phyloP scores from a whole-genome alignment of 2,888 invertebrate species.

The Lasioglossum malachurum region DNA sequence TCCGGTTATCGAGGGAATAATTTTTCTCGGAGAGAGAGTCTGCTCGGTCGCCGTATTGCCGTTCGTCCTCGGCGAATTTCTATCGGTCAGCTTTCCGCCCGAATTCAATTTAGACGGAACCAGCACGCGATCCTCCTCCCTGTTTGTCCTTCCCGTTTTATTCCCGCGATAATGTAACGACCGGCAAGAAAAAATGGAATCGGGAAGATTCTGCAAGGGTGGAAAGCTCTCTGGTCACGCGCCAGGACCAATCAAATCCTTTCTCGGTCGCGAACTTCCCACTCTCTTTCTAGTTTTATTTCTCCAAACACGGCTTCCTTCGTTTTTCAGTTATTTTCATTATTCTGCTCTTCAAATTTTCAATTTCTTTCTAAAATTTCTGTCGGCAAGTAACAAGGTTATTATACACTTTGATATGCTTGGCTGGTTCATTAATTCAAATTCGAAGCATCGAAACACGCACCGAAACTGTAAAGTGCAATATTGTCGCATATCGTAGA shows the following conservation, averaged over 20 bases:
- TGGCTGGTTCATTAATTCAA: too few relatives aligned
- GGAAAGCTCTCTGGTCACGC: neutral
- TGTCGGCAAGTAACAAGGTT: too few relatives aligned
- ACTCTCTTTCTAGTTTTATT: neutral
- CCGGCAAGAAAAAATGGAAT: neutral
- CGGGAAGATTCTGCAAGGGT: neutral
- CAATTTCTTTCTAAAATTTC: neutral
- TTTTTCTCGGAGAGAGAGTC: slow-evolving; percentile 20
- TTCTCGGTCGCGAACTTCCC: neutral
- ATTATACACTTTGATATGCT: too few relatives aligned
- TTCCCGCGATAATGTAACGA: neutral
- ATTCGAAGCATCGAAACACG: neutral
- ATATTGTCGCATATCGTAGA: too few relatives aligned
- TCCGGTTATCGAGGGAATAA: slow-evolving; percentile 23
- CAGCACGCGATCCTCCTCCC: slow-evolving; percentile 21
- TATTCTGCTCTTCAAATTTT: neutral
- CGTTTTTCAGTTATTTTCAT: neutral
- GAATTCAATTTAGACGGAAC: slow-evolving; percentile 74
- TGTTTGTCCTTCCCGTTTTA: slow-evolving; percentile 4
- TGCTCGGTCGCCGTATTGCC: neutral
- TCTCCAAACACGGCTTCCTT: neutral
- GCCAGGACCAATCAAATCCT: neutral
- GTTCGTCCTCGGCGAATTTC: slow-evolving; percentile 22
- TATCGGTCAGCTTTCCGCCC: slow-evolving; percentile 54
- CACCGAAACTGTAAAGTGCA: too few relatives aligned